Base-by-base conservation (phyloP, 2,113 vertebrate species). In the Aplodontia rufa region DNA sequence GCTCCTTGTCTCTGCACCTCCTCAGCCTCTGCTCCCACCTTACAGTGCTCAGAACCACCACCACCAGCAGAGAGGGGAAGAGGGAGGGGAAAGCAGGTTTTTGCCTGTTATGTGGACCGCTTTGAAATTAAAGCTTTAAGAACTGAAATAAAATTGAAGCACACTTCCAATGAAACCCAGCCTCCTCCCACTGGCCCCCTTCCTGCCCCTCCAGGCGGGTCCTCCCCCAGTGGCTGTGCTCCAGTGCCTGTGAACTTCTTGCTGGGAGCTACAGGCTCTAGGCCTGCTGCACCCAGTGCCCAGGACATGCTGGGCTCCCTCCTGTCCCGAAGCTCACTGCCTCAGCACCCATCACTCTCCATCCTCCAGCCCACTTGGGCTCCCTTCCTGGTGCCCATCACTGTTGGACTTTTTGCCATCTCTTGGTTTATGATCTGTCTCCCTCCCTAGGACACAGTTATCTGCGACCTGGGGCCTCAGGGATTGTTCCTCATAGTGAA, bases 181-280 rank as follows among this genome's bases (percentile, higher is more conserved):
- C 42, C 76, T 84, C 66, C 28, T 72, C 40, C 47, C 42, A 13
- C 8, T 0, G 0, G 30, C 17, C 45, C 35, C 5, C 17, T 28
- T 76, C 53, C n/a, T 69, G n/a, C 37, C 20, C 30, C 28, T 81
- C 74, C 5, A 13, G 47, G 66, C 45, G 75, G 45, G 8, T 30
- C 12, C 26, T 60, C 35, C 24, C 26, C 19, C 49, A 53, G 20
- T 13, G 75, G 60, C 60, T 30, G 32, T 47, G 32, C 32, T 14
- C 53, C 45, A 51, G 2, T 28, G 45, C 40, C 78, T n/a, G 60
- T 75, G 64, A 71, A 35, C 55, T 82, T 47, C 80, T 78, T 85
- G 49, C n/a, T 83, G 58, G 69, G 49, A 62, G 71, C 49, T n/a
- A 64, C 1, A 8, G 79, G 49, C 86, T 64, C 32, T 53, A 53